Evolutionary conservation across 1,140 invertebrate genomes (phyloP).

Genomic region (Lepidostoma basale): DNA sequence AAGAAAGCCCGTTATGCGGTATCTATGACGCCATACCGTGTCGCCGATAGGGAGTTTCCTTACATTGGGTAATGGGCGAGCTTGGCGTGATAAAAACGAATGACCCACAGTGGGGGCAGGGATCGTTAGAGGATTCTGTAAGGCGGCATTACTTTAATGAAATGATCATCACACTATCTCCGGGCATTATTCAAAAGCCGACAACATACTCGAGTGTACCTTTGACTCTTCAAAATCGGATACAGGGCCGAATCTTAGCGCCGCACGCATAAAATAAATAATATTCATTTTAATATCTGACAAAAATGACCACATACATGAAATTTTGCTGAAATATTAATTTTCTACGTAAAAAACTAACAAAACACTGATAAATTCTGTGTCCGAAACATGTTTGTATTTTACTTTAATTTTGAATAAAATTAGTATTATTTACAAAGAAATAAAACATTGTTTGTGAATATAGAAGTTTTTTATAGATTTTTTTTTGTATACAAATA

Average conservation of each 20-base stretch:
- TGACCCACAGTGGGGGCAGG: not conserved
- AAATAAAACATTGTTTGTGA: too few relatives aligned
- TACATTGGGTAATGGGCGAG: conserved; percentile 4
- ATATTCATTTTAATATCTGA: too few relatives aligned
- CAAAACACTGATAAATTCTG: too few relatives aligned
- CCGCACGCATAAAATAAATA: too few relatives aligned
- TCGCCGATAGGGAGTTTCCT: conserved; percentile 4
- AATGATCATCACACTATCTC: conserved; percentile 34
- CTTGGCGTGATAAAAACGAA: conserved; percentile 15
- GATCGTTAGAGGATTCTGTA: conserved; percentile 27
- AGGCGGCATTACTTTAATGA: conserved; percentile 30
- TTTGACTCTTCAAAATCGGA: not conserved
- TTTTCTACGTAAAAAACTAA: too few relatives aligned
- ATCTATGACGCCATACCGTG: conserved; percentile 16
- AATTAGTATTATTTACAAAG: too few relatives aligned
- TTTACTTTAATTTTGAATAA: too few relatives aligned
- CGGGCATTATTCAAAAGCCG: conserved; percentile 22
- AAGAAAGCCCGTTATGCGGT: conserved; percentile 11
- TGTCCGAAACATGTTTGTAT: too few relatives aligned
- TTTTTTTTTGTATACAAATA: too few relatives aligned
- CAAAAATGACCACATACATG: too few relatives aligned
- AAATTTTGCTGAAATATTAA: too few relatives aligned
- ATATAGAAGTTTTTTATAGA: too few relatives aligned
- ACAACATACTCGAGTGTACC: conserved; percentile 10
- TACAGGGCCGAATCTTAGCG: not conserved